A percentile compares a stretch with the other conserved stretches of the same genome.
Evolutionary conservation across 1,140 invertebrate species (phyloP).

Genomic region (Druon quercuslanigerum): DNA sequence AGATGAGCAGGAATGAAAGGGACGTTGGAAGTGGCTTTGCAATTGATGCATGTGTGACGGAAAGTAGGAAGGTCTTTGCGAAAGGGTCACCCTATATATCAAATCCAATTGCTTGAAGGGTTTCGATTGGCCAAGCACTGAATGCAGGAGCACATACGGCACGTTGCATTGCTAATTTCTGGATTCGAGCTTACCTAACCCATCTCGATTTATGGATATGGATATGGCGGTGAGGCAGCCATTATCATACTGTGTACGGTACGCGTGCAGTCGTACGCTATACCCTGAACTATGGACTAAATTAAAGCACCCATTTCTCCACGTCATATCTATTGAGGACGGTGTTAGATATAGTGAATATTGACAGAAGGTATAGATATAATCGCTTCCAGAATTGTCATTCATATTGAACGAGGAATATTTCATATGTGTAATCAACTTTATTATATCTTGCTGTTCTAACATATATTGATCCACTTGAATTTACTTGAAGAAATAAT

Average conservation of each 20-base stretch:
- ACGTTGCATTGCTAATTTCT: slow-evolving; percentile 55
- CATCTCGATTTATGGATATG: slow-evolving; percentile 22
- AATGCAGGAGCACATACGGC: slow-evolving; percentile 45
- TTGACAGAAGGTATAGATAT: slow-evolving; percentile 8
- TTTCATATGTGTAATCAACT: background rate
- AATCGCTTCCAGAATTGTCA: slow-evolving; percentile 15
- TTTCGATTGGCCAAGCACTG: slow-evolving; percentile 57
- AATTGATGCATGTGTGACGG: background rate
- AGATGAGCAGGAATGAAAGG: slow-evolving; percentile 19
- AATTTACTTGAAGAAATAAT: no score
- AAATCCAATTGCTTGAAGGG: slow-evolving; percentile 23
- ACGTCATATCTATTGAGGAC: background rate
- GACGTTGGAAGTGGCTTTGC: background rate
- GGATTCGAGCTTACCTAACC: slow-evolving; percentile 47
- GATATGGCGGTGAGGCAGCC: background rate
- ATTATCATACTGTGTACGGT: background rate
- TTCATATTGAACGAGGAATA: slow-evolving; percentile 15
- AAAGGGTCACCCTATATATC: background rate
- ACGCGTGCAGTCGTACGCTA: background rate
- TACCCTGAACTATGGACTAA: background rate
- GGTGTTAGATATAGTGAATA: slow-evolving; percentile 19
- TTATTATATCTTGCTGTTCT: background rate
- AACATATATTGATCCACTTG: background rate
- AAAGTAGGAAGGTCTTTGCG: background rate
- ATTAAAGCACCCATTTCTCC: slow-evolving; percentile 15